Conservation (phyloP, 2,888 invertebrate species). For the Drosophila siamana region DNA sequence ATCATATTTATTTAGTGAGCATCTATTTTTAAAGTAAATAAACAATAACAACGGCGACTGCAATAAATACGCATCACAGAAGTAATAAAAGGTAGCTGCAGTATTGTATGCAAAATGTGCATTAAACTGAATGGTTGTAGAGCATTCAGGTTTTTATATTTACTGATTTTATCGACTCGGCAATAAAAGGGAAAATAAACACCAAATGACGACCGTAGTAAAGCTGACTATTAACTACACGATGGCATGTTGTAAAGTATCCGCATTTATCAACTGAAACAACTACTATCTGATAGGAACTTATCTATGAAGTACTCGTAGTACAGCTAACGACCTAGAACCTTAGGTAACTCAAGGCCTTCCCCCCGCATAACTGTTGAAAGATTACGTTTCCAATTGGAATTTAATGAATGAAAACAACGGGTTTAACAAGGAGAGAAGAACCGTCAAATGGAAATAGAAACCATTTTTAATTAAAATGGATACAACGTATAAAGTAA, state of each 20-base stretch:
- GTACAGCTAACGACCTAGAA: constrained; percentile 27
- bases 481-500: constrained; percentile 21
- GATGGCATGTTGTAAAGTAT: constrained; percentile 7
- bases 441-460: neutral
- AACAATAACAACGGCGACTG: constrained; percentile 19
- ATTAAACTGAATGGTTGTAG: constrained; percentile 7
- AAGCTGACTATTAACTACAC: constrained; percentile 12
- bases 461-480: constrained; percentile 24
- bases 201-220: constrained; percentile 8
- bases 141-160: constrained; percentile 1
- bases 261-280: constrained; percentile 19
- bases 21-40: constrained; percentile 60
- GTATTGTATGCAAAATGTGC: constrained; percentile 3
- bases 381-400: neutral
- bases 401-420: constrained; percentile 19
- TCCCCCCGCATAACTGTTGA: neutral
- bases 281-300: constrained; percentile 6
- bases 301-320: constrained; percentile 25
- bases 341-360: constrained; percentile 9
- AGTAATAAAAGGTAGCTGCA: constrained; percentile 43
- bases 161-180: constrained; percentile 8
- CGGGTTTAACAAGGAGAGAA: constrained; percentile 1
- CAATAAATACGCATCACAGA: neutral
- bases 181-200: constrained; percentile 17
- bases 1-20: constrained; percentile 56